Base-by-base conservation (phyloP, 2,888 invertebrate species). In the Troglohyphantes excavatus region DNA sequence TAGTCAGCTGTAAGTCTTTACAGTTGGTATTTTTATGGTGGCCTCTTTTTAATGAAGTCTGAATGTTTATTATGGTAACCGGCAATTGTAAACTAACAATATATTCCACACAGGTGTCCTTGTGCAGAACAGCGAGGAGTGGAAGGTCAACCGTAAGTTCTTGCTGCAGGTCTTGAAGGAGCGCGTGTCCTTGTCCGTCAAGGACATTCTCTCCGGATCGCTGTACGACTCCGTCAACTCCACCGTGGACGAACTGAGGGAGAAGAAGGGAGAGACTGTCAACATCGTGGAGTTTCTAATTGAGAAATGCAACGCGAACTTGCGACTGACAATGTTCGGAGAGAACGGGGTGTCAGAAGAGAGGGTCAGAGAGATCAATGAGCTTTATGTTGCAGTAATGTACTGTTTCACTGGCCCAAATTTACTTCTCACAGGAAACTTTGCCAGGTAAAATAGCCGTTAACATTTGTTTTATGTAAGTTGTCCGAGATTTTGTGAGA, bases 61-160 rank as follows among this genome's bases (percentile, higher is more conserved):
- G n/a, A n/a, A n/a, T n/a, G n/a, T n/a, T n/a, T n/a, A n/a, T n/a
- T n/a, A n/a, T n/a, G n/a, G n/a, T n/a, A n/a, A n/a, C n/a, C n/a
- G n/a, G n/a, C n/a, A n/a, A n/a, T n/a, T n/a, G n/a, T n/a, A n/a
- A n/a, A n/a, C n/a, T n/a, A n/a, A n/a, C 39, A 39, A 13, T 39
- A 11, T 39, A 11, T 39, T 39, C 39, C 1, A 1, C 13, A 13
- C 19, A 82, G 82, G 82, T 13, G 39, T 75, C 19, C 21, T 9
- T 53, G 29, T 84, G 0, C 23, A 26, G 7, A 79, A 87, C 23
- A 79, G 79, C 2, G 87, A 79, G 53, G 13, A 33, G 1, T 87
- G 87, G 87, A 87, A 65, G 61, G 63, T 63, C 0, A 9, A 46
- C 1, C 67, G 86, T 7, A 86, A 79, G 23, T 86, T 86, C 46